Evolutionary conservation across 2,113 vertebrate genomes (phyloP), one percentile per base, ranked within the genome.

Genomic region (Rhinolophus ferrumequinum): DNA sequence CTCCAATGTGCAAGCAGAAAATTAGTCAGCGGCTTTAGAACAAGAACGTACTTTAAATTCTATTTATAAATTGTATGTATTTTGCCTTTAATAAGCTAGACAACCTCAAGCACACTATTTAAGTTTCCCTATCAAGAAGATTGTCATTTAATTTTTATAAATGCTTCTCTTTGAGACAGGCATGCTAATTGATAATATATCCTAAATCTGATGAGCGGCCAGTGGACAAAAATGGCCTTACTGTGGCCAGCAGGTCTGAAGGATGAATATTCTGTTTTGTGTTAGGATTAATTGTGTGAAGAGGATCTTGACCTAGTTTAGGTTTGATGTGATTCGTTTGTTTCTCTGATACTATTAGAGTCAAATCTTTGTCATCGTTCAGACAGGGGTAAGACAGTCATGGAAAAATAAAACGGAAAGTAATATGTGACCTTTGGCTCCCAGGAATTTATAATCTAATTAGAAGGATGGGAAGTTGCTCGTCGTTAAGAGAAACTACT

Each of bases 61-160:
- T 96, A 95, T 92, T 96, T 96, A 95, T 84, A 95, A 88, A 85
- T 88, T 84, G 82, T 58, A 88, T 93, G 81, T 88, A 56, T 58
- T 92, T 87, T 96, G 41, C n/a, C 90, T 80, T 66, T 88, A 75
- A 87, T 93, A 96, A 88, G 38, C 58, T 64, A 95, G 72, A 66
- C 11, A 38, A 83, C 80, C 83, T 26, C 82, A 87, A 77, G 66
- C 70, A 90, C 41, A 44, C 90, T 84, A 83, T 91, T 96, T 79
- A 94, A 93, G 38, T 52, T 93, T 22, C 69, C 72, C 58, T 94
- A 81, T 86, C 28, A 91, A 83, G 56, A 94, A 90, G 30, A 0
- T 41, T 58, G 90, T 96, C 38, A n/a, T 89, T 88, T 96, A 60
- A 62, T 85, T 88, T 97, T 90, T 93, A 18, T 77, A 44, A 93